Evolutionary conservation across 2,797 vertebrate genomes (phyloP).

Genomic region (Eurystomus glaucurus): DNA sequence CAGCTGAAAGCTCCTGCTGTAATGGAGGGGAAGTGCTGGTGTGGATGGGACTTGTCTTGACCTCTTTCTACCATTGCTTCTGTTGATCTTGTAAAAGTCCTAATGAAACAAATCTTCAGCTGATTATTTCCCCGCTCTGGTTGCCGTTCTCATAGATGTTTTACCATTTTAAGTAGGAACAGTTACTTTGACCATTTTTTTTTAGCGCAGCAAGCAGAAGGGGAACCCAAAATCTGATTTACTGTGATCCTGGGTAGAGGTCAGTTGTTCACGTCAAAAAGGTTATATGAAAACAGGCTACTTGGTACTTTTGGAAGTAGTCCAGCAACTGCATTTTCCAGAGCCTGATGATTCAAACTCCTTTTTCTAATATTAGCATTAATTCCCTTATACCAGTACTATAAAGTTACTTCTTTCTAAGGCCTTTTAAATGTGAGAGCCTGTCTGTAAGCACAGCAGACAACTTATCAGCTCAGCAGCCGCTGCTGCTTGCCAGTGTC

Average conservation of each 20-base stretch:
- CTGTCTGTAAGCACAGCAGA: neutral
- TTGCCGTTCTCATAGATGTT: accelerated
- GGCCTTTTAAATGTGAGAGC: neutral
- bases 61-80: neutral
- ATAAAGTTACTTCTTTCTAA: conserved; percentile 24
- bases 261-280: neutral
- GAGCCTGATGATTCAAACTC: neutral
- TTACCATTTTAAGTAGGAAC: neutral
- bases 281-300: neutral
- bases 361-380: conserved; percentile 9
- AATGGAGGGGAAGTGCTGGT: accelerated
- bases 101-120: neutral
- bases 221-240: neutral
- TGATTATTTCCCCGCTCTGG: neutral
- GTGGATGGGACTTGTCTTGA: neutral
- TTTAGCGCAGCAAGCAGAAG: neutral
- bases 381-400: neutral
- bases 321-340: neutral
- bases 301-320: neutral
- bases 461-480: conserved; percentile 23
- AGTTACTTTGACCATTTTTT: neutral
- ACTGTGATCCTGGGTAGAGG: neutral
- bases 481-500: neutral
- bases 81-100: conserved; percentile 10
- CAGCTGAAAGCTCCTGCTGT: neutral